A percentile compares a stretch with the other conserved stretches of the same genome.
Evolutionary conservation across 2,888 invertebrate species (phyloP).

Genomic region (Caenorhabditis afra): DNA sequence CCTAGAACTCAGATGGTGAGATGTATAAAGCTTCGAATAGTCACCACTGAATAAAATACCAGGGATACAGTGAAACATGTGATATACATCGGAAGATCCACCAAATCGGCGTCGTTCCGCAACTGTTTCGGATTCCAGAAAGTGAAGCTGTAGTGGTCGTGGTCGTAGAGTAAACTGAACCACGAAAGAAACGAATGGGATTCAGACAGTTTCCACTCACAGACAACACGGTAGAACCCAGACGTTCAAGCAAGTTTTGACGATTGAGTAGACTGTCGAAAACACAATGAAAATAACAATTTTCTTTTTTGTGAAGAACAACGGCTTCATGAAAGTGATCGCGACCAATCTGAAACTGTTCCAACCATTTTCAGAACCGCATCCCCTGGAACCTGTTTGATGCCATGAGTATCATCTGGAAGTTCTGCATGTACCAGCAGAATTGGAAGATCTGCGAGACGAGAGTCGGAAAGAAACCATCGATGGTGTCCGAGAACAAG

Average conservation of each 20-base stretch:
- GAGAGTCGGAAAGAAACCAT: background rate
- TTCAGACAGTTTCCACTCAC: background rate
- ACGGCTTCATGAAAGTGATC: background rate
- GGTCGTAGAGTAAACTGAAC: background rate
- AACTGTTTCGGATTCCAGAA: background rate
- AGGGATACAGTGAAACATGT: background rate
- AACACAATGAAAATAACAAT: background rate
- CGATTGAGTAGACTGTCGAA: background rate
- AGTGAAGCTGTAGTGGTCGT: background rate
- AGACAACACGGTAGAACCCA: constrained; percentile 3
- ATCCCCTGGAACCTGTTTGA: background rate
- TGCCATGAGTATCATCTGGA: constrained; percentile 3
- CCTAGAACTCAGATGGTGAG: background rate
- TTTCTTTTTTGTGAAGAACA: background rate
- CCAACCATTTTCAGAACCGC: background rate
- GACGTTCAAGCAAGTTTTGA: constrained; percentile 4
- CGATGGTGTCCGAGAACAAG: background rate
- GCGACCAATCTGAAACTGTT: background rate
- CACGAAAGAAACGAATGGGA: too few species aligned
- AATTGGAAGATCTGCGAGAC: background rate
- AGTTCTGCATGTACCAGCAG: constrained; percentile 8
- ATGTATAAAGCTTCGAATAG: too few species aligned
- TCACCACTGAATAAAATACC: background rate
- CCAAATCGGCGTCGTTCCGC: background rate
- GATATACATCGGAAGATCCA: background rate